Conservation (phyloP, 2,113 vertebrate species). For the Hyperoodon ampullatus region DNA sequence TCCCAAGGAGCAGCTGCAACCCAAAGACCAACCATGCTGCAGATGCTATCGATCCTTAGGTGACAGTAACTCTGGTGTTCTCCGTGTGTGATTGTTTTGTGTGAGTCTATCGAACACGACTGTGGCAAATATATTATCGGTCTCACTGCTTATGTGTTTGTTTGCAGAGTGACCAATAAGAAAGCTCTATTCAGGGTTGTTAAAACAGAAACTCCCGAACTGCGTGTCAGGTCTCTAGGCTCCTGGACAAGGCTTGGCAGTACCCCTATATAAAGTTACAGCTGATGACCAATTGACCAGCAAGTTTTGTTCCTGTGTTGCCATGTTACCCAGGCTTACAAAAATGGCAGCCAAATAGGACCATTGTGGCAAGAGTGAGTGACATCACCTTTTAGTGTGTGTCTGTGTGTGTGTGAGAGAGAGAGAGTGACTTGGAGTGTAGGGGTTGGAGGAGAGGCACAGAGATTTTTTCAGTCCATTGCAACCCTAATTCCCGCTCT, state of each 20-base stretch:
- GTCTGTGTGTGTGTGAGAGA: neutral
- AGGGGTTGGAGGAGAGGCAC: neutral
- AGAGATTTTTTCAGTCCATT: neutral
- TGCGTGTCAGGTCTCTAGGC: neutral
- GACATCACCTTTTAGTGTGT: neutral
- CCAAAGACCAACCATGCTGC: neutral
- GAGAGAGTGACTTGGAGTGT: neutral
- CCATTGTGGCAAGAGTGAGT: neutral
- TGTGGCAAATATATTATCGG: neutral
- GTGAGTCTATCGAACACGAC: neutral
- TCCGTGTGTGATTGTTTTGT: neutral
- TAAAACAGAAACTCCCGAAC: constrained; percentile 52
- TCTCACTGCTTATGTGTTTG: neutral
- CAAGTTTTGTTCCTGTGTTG: neutral
- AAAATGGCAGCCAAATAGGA: neutral
- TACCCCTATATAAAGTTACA: constrained; percentile 24
- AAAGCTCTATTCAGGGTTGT: neutral
- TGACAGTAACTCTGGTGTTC: neutral
- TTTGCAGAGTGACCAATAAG: constrained; percentile 18
- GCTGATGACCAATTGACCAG: constrained; percentile 4
- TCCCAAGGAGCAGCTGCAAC: neutral
- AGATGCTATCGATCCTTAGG: neutral
- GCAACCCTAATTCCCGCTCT: neutral
- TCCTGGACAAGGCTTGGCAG: constrained; percentile 8
- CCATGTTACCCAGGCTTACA: neutral